These are phyloP conservation scores for Calliopsis andreniformis DNA, from an alignment of 1,140 invertebrate genomes.

Conservation along the genomic window DNA sequence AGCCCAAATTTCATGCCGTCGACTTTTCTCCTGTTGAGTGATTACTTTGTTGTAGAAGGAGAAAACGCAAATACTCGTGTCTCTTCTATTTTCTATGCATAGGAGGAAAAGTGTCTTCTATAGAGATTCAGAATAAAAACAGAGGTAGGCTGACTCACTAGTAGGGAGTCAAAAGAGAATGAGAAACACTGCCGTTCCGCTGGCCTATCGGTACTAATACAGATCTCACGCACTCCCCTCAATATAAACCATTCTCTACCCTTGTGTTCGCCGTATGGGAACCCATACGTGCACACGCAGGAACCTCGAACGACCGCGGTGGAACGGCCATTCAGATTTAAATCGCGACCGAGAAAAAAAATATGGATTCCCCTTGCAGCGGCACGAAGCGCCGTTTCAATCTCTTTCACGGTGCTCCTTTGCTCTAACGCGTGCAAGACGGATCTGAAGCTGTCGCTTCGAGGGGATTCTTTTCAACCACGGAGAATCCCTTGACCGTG, in stretches of 20 bases:
- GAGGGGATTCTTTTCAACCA: constrained; percentile 1
- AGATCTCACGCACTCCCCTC: constrained; percentile 80
- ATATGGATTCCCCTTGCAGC: constrained; percentile 74
- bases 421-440: constrained; percentile 21
- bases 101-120: neutral
- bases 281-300: constrained; percentile 69
- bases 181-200: constrained; percentile 72
- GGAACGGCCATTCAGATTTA: constrained; percentile 79
- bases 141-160: too few species aligned
- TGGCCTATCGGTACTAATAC: constrained; percentile 78
- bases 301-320: constrained; percentile 66
- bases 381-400: constrained; percentile 71
- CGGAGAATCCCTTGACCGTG: constrained; percentile 14
- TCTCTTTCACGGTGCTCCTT: constrained; percentile 66
- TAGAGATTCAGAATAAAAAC: neutral
- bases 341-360: constrained; percentile 75
- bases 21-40: constrained; percentile 3
- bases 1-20: constrained; percentile 27
- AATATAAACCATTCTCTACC: constrained; percentile 77
- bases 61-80: neutral
- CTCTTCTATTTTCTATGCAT: neutral
- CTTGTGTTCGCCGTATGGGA: constrained; percentile 72
- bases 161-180: constrained; percentile 24
- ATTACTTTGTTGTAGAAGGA: neutral
- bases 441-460: neutral